These are phyloP conservation scores for Caenorhabditis zanzibari DNA, from an alignment of 2,888 invertebrate species.

Conservation along the genomic window DNA sequence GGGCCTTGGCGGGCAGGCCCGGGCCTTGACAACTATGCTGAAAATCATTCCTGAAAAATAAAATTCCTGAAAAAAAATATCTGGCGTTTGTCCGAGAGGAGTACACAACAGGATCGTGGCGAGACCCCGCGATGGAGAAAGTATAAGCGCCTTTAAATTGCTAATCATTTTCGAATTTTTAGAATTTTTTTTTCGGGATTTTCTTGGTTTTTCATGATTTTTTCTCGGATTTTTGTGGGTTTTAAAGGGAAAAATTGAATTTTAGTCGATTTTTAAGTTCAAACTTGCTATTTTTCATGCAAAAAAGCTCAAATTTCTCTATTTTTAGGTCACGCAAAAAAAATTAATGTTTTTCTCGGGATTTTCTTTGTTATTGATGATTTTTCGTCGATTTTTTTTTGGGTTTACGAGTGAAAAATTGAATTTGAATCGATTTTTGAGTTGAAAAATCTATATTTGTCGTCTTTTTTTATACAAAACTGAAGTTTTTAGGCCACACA, in stretches of 20 bases:
- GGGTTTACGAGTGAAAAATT: neutral
- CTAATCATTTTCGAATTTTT: neutral
- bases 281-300: no score
- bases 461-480: no score
- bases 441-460: neutral
- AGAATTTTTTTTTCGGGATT: neutral
- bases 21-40: no score
- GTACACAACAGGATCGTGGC: neutral
- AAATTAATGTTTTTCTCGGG: neutral
- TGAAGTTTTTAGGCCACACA: no score
- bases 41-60: constrained; percentile 3
- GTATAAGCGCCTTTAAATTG: no score
- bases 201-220: neutral
- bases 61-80: neutral
- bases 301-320: no score
- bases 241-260: no score
- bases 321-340: no score
- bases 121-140: neutral
- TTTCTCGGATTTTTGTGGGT: no score
- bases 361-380: neutral
- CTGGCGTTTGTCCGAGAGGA: constrained; percentile 1
- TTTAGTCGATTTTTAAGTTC: no score
- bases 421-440: neutral
- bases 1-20: no score
- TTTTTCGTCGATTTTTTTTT: neutral